Evolutionary conservation across 2,888 invertebrate genomes (phyloP), one percentile per base, ranked within the genome.

Genomic region (Helleia helle): DNA sequence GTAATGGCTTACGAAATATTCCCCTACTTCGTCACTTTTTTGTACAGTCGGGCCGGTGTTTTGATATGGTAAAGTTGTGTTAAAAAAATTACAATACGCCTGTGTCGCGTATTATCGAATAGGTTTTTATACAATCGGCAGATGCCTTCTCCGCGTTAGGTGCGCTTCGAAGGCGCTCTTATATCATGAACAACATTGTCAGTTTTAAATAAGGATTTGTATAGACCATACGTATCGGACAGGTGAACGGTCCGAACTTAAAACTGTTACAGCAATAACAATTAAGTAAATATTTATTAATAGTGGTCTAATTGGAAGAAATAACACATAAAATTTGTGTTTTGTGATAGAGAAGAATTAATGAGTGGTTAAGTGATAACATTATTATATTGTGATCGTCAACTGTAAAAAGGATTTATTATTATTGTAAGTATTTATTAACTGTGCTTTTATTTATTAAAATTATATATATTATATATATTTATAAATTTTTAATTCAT

Each of bases 121-220:
- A 64, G 63, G 54, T 63, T 71, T 68, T 69, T 60, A 62, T 68
- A 57, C 65, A 58, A 59, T 60, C 64, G 62, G 68, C 68, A 71
- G 71, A 79, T 75, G 71, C 73, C 73, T 64, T 68, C 72, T 71
- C 70, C 64, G 58, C 61, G 65, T 71, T 76, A 75, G 74, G 71
- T 67, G 67, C 62, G 71, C 62, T 59, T 66, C 54, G 65, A 67
- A 63, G 71, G 68, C 30, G 72, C 66, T 76, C 65, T 65, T 72
- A 70, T 81, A 73, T 65, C 68, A 79, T 77, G 76, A 68, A 75
- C 79, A 75, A 72, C 74, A 70, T 65, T 84, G 83, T 73, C 85
- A 86, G 86, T 86, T 76, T 83, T 84, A 83, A 84, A 80, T 83
- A 85, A 83, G 86, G 72, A 76, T 81, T 80, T 80, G 85, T 81